Conservation (phyloP, 1,140 invertebrate genomes). For the Centruroides vittatus region DNA sequence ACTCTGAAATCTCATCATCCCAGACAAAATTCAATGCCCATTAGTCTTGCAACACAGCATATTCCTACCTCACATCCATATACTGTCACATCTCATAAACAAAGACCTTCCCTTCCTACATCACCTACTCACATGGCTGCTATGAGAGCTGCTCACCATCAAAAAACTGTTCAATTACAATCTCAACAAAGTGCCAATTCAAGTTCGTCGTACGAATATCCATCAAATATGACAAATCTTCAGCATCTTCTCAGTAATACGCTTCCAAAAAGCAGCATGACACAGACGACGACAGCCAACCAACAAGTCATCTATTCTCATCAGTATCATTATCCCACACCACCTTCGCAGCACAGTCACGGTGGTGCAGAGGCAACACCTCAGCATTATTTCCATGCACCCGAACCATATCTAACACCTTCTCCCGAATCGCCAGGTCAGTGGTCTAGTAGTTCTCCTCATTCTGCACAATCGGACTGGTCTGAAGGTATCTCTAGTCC, state of each 20-base stretch:
- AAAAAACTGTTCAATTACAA: constrained; percentile 38
- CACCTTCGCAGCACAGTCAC: constrained; percentile 34
- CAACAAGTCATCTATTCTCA: not conserved
- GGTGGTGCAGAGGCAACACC: constrained; percentile 31
- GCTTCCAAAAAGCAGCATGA: not conserved
- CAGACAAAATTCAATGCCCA: constrained; percentile 16
- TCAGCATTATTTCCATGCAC: constrained; percentile 40
- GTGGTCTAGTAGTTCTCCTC: constrained; percentile 84
- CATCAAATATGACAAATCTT: constrained; percentile 72
- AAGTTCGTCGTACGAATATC: constrained; percentile 83
- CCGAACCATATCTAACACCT: constrained; percentile 72
- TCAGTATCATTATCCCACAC: constrained; percentile 56
- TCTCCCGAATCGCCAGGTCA: constrained; percentile 87
- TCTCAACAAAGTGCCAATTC: constrained; percentile 59
- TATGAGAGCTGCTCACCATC: constrained; percentile 69
- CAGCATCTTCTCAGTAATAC: constrained; percentile 54
- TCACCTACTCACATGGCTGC: constrained; percentile 90
- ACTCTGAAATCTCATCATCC: constrained; percentile 12
- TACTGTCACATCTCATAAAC: constrained; percentile 26
- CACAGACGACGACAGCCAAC: no score
- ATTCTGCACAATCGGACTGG: constrained; percentile 76
- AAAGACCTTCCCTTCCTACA: constrained; percentile 66
- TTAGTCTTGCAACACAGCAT: constrained; percentile 5
- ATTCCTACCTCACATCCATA: constrained; percentile 12
- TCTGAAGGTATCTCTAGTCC: constrained; percentile 64